phyloP scores from a whole-genome alignment of 2,888 invertebrate genomes.

The Tetheella fluctuosa region DNA sequence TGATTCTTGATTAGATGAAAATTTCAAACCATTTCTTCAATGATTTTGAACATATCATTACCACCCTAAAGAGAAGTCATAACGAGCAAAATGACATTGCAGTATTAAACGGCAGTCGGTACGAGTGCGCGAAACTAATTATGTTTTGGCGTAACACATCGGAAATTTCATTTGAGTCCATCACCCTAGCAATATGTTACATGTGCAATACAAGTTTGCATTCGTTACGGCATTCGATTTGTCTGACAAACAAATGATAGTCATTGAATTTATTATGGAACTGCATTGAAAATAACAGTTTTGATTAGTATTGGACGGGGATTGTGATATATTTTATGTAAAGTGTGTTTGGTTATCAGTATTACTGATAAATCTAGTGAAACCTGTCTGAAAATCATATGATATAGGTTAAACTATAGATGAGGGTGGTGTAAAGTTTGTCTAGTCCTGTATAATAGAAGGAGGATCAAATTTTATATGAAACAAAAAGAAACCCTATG shows the following conservation, averaged over 20 bases:
- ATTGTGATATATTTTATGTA: too few species aligned
- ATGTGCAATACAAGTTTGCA: slow-evolving; percentile 13
- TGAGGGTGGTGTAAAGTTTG: too few species aligned
- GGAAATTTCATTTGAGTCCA: slow-evolving; percentile 40
- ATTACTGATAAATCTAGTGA: too few species aligned
- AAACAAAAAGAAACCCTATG: too few species aligned
- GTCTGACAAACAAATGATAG: slow-evolving; percentile 14
- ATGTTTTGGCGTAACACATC: slow-evolving; percentile 45
- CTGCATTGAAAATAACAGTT: background rate
- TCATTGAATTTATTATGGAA: slow-evolving; percentile 6
- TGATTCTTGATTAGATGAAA: background rate
- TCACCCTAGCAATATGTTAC: slow-evolving; percentile 19
- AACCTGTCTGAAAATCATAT: too few species aligned
- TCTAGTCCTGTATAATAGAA: too few species aligned
- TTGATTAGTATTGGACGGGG: too few species aligned
- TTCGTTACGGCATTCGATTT: slow-evolving; percentile 20
- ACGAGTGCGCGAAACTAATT: slow-evolving; percentile 54
- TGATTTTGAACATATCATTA: background rate
- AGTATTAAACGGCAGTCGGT: slow-evolving; percentile 9
- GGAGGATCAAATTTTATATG: too few species aligned
- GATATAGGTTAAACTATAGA: too few species aligned
- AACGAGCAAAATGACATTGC: slow-evolving; percentile 19
- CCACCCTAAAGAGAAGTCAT: background rate
- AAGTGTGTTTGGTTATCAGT: too few species aligned
- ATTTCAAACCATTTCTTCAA: background rate